A percentile compares a stretch with the other conserved stretches of the same genome.
Evolutionary conservation across 2,113 vertebrate genomes (phyloP).

Genomic region (Hirundichthys speculiger): DNA sequence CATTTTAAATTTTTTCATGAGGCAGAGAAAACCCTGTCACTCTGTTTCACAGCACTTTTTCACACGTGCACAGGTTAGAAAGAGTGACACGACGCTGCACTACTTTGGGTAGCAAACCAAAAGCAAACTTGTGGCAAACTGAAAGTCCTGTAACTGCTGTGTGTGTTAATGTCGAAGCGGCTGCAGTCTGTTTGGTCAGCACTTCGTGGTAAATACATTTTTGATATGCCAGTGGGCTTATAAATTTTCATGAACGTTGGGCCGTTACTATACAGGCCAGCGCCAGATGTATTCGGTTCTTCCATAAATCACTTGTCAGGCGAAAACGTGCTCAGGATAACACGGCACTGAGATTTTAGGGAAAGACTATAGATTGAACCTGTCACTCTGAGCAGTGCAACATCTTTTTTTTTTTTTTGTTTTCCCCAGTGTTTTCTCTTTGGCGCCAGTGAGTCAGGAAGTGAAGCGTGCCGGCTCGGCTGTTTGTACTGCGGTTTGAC

Average conservation of each 20-base stretch:
- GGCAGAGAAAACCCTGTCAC: too few species aligned
- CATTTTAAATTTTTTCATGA: too few species aligned
- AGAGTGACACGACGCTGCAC: background rate
- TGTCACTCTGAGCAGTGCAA: conserved; percentile 5
- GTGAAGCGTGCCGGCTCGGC: conserved; percentile 1
- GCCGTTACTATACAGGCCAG: conserved; percentile 31
- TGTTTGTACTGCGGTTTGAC: conserved; percentile 32
- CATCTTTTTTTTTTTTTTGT: background rate
- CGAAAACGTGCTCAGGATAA: conserved; percentile 36
- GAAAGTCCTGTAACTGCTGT: background rate
- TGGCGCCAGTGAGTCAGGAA: conserved; percentile 34
- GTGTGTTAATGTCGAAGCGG: conserved; percentile 11
- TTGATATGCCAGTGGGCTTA: conserved; percentile 32
- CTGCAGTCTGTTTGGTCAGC: conserved; percentile 50
- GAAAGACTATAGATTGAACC: conserved; percentile 45
- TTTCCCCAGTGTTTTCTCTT: conserved; percentile 24
- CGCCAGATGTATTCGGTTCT: conserved; percentile 22
- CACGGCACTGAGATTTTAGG: conserved; percentile 18
- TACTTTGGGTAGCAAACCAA: background rate
- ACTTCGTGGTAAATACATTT: conserved; percentile 26
- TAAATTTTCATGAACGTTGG: conserved; percentile 54
- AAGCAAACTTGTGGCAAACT: background rate
- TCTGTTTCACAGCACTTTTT: too few species aligned
- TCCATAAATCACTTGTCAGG: conserved; percentile 53
- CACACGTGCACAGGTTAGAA: background rate